Evolutionary conservation across 2,888 invertebrate species (phyloP), one percentile per base, ranked within the genome.

Genomic region (Lasioglossum zephyrum): DNA sequence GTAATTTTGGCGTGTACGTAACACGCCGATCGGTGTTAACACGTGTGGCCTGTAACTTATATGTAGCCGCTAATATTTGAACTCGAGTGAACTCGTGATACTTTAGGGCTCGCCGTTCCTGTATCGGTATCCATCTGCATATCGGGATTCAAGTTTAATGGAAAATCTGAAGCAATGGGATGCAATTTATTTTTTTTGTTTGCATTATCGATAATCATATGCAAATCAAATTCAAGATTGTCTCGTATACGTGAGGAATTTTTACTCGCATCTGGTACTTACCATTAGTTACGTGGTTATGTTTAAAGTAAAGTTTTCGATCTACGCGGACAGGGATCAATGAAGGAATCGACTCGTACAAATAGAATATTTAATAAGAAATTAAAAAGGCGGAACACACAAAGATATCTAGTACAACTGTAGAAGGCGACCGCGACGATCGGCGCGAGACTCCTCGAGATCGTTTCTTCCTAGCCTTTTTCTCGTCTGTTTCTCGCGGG

Each of bases 21-120:
- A 89, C 85, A 87, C 83, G 86, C 85, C 81, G 88, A 88, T 89
- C 88, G 82, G 85, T 89, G 90, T 91, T 90, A 86, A 88, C 87
- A 88, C 88, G 81, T 78, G 81, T 84, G 80, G 57, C 75, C 75
- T 70, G 82, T 86, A 86, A 81, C 75, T 82, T 82, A 76, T 80
- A 53, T 53, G 49, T 53, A 81, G 75, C 85, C 66, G 49, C 76
- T 84, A 85, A 89, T 86, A 84, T 47, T 79, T 86, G 85, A 87
- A 89, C 89, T 86, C 84, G 75, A 85, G 76, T 89, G 87, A 84
- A 84, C 85, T 73, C 82, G 41, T 31, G 77, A 57, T 79, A 82
- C 78, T 72, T n/a, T 70, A 70, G 70, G 86, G 78, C 79, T 87
- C 80, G 26, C 44, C 13, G 6, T 22, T 22, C 22, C 1, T 69